These are phyloP conservation scores for Pachliopta kotzebuea DNA, from an alignment of 2,888 invertebrate genomes.

Conservation along the genomic window DNA sequence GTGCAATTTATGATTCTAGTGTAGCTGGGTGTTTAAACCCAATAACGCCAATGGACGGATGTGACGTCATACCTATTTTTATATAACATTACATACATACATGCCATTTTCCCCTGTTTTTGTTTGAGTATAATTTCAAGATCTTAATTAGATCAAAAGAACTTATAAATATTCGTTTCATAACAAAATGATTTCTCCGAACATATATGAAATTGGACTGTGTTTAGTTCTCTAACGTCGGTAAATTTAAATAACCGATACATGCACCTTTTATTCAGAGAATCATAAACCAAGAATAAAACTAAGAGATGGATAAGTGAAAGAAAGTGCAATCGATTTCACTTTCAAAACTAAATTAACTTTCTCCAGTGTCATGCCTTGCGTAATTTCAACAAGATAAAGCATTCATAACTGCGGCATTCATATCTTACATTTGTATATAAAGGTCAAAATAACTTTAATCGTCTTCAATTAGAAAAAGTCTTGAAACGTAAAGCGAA, in stretches of 20 bases:
- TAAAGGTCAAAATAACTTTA: conserved; percentile 56
- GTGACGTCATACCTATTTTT: conserved; percentile 17
- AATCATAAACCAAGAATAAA: conserved; percentile 47
- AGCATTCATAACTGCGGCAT: conserved; percentile 69
- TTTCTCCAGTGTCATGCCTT: conserved; percentile 80
- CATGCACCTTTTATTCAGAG: conserved; percentile 45
- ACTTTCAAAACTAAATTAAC: conserved; percentile 81
- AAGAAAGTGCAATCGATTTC: conserved; percentile 80
- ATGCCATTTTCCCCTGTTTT: background rate
- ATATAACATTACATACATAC: background rate
- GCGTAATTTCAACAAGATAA: conserved; percentile 73
- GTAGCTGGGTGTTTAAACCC: conserved; percentile 34
- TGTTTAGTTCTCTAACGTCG: background rate
- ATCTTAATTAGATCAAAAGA: background rate
- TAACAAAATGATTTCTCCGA: background rate
- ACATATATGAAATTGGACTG: no score
- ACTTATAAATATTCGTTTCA: background rate
- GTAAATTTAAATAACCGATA: conserved; percentile 3
- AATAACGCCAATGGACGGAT: conserved; percentile 26
- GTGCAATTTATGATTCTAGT: conserved; percentile 38
- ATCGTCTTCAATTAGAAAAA: conserved; percentile 40
- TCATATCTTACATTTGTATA: conserved; percentile 49
- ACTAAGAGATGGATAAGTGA: conserved; percentile 74
- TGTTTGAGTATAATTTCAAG: background rate
- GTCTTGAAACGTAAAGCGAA: conserved; percentile 27